Conservation (phyloP, 1,140 invertebrate species). For the Saccostrea echinata region DNA sequence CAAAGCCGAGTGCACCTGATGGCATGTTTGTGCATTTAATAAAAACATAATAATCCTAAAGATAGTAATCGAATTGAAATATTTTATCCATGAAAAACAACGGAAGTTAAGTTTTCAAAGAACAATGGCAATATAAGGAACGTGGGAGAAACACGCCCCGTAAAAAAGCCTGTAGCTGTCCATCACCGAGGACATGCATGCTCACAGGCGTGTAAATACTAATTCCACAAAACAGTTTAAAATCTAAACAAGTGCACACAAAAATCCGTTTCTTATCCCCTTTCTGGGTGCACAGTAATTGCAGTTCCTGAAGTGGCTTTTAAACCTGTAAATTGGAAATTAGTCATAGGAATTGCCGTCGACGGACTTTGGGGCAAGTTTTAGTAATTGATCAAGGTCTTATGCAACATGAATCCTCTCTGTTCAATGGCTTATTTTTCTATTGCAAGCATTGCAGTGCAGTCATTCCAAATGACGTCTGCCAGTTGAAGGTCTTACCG, state of each 20-base stretch:
- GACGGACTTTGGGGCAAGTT: not conserved
- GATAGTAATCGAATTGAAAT: not conserved
- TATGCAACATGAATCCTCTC: not conserved
- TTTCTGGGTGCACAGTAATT: not conserved
- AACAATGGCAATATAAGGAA: not conserved
- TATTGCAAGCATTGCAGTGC: not conserved
- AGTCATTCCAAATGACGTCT: not conserved
- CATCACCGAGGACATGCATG: not conserved
- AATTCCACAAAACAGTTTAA: too few relatives aligned
- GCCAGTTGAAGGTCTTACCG: not conserved
- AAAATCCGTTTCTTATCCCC: not conserved
- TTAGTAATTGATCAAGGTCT: not conserved
- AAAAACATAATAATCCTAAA: not conserved
- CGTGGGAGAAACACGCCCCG: not conserved
- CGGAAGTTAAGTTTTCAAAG: not conserved
- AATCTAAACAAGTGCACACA: not conserved
- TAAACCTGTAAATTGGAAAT: not conserved
- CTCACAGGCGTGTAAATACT: not conserved
- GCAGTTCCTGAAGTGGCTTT: not conserved
- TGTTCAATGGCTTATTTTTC: not conserved
- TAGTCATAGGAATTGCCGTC: not conserved
- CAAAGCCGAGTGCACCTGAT: not conserved
- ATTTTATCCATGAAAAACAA: not conserved
- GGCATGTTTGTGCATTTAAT: not conserved
- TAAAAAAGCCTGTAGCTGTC: not conserved